A percentile compares a stretch with the other conserved stretches of the same genome.
phyloP scores from a whole-genome alignment of 2,888 invertebrate species.

The Drosophila yooni region DNA sequence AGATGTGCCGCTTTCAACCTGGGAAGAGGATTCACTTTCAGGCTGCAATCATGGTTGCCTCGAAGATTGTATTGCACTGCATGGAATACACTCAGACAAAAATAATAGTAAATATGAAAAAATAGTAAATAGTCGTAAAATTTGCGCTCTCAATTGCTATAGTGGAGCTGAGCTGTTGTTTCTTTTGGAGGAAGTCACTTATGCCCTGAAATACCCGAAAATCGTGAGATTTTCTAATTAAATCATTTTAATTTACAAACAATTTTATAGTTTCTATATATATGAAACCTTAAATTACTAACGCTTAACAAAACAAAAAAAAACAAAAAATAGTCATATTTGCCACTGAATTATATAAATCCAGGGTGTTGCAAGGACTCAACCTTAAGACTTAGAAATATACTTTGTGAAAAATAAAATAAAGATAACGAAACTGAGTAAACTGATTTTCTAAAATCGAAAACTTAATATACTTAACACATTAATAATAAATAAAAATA shows the following conservation, averaged over 20 bases:
- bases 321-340: neutral
- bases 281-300: neutral
- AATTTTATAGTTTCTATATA: neutral
- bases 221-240: neutral
- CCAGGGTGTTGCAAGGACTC: too few relatives aligned
- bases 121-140: neutral
- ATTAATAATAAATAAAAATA: neutral
- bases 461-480: neutral
- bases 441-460: neutral
- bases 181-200: neutral
- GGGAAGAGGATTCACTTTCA: neutral
- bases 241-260: neutral
- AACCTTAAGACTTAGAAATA: too few relatives aligned
- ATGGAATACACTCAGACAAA: neutral
- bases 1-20: neutral
- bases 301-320: neutral
- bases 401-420: too few relatives aligned
- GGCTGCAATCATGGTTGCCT: neutral
- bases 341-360: too few relatives aligned
- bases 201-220: neutral
- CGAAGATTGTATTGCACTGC: neutral
- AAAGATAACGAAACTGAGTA: too few relatives aligned
- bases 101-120: neutral
- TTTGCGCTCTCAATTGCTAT: neutral
- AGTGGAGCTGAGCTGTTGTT: neutral